Percentiles rank a stretch among this genome's conserved stretches.
Evolutionary conservation across 1,140 invertebrate species (phyloP).

Genomic region (Sesamia nonagrioides): DNA sequence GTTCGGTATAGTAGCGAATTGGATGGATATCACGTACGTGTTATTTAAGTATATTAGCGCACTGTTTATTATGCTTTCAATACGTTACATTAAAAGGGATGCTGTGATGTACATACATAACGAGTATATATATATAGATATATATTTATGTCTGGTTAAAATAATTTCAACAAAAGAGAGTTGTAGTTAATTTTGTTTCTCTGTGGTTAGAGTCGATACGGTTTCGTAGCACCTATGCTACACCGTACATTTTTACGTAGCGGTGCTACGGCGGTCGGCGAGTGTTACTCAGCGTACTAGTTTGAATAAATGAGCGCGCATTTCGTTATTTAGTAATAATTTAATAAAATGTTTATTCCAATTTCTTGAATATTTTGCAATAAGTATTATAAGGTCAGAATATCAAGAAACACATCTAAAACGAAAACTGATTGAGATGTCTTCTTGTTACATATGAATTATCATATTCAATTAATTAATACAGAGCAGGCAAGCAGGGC

Average conservation of each 20-base stretch:
- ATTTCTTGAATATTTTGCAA: neutral
- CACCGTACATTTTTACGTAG: conserved; percentile 11
- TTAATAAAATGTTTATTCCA: no score
- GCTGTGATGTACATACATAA: neutral
- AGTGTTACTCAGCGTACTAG: neutral
- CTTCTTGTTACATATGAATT: conserved; percentile 19
- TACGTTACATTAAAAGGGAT: neutral
- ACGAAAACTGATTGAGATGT: conserved; percentile 19
- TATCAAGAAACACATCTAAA: neutral
- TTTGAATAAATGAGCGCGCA: no score
- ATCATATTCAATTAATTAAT: conserved; percentile 42
- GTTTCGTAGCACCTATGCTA: conserved; percentile 39
- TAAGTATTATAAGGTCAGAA: neutral
- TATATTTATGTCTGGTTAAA: neutral
- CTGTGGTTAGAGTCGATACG: neutral
- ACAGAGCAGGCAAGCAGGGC: conserved; percentile 50
- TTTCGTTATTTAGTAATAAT: no score
- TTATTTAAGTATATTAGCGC: neutral
- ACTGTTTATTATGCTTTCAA: neutral
- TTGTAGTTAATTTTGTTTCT: no score
- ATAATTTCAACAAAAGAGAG: neutral
- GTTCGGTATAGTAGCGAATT: conserved; percentile 13
- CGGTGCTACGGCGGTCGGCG: conserved; percentile 1
- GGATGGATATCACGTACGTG: conserved; percentile 33
- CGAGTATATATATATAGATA: neutral